phyloP scores from a whole-genome alignment of 2,113 vertebrate species.

The Thymallus thymallus region DNA sequence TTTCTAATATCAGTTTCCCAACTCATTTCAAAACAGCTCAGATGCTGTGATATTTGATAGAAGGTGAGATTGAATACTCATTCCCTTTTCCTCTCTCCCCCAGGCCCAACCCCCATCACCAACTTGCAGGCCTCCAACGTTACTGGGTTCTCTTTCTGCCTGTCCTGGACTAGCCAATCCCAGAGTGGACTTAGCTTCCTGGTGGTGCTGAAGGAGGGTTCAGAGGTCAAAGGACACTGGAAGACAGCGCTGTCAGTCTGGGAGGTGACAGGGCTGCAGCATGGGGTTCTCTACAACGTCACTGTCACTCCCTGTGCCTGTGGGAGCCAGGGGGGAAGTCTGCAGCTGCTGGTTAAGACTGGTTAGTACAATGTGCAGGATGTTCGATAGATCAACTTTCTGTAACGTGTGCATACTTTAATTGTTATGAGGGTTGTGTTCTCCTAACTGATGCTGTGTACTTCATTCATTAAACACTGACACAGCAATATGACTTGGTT shows the following conservation, averaged over 20 bases:
- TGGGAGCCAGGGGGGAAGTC: constrained; percentile 37
- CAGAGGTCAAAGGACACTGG: constrained; percentile 5
- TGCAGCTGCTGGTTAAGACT: constrained; percentile 55
- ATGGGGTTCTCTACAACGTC: constrained; percentile 60
- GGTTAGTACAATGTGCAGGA: constrained; percentile 37
- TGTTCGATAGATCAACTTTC: neutral
- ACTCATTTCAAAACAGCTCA: neutral
- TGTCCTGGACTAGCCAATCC: constrained; percentile 72
- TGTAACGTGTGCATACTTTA: neutral
- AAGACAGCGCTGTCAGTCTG: constrained; percentile 25
- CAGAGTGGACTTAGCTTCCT: constrained; percentile 65
- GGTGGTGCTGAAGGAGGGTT: constrained; percentile 48
- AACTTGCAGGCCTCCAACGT: constrained; percentile 62
- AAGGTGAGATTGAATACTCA: neutral
- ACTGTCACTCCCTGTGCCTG: constrained; percentile 53
- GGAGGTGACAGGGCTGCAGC: constrained; percentile 54
- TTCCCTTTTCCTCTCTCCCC: neutral
- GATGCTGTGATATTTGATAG: neutral
- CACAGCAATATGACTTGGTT: neutral
- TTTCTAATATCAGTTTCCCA: neutral
- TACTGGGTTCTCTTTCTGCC: constrained; percentile 73
- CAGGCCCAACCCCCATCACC: constrained; percentile 54
- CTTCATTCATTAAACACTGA: neutral
- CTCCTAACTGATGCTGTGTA: no score
- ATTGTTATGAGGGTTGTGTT: no score